Conservation (phyloP, 2,888 invertebrate genomes). For the Lochmaea capreae region DNA sequence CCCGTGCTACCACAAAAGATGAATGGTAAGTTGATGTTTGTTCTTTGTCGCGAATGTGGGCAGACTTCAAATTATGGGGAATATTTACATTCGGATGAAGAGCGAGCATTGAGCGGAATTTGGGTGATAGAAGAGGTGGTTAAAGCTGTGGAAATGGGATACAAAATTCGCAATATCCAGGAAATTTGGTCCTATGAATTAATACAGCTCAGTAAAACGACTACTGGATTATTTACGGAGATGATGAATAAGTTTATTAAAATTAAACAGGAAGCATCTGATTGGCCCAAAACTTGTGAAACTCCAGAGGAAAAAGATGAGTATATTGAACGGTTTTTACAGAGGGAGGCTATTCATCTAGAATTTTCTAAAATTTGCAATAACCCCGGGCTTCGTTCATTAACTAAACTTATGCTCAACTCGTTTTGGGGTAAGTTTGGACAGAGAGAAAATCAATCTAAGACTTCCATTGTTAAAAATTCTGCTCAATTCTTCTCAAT, state of each 20-base stretch:
- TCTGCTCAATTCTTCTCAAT: conserved; percentile 13
- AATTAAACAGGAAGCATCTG: conserved; percentile 52
- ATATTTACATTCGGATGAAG: conserved; percentile 54
- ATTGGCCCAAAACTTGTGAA: conserved; percentile 49
- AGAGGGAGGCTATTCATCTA: conserved; percentile 47
- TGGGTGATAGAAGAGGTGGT: conserved; percentile 53
- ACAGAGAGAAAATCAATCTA: conserved; percentile 25
- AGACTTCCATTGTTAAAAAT: conserved; percentile 21
- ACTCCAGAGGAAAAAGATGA: conserved; percentile 42
- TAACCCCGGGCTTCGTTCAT: conserved; percentile 33
- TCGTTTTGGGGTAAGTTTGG: conserved; percentile 50
- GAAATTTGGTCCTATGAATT: conserved; percentile 35
- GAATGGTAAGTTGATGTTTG: conserved; percentile 55
- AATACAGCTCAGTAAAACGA: conserved; percentile 49
- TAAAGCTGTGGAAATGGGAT: conserved; percentile 56
- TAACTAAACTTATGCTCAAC: conserved; percentile 53
- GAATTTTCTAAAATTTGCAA: conserved; percentile 42
- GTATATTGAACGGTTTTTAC: conserved; percentile 48
- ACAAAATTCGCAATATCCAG: conserved; percentile 50
- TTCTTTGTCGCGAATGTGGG: conserved; percentile 57
- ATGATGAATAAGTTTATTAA: conserved; percentile 57
- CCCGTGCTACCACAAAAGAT: conserved; percentile 44
- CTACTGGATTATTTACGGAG: conserved; percentile 54
- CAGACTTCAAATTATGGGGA: conserved; percentile 47
- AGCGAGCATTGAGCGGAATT: conserved; percentile 31